These are phyloP conservation scores for Maccullochella peelii DNA, from an alignment of 2,113 vertebrate species.

Conservation along the genomic window DNA sequence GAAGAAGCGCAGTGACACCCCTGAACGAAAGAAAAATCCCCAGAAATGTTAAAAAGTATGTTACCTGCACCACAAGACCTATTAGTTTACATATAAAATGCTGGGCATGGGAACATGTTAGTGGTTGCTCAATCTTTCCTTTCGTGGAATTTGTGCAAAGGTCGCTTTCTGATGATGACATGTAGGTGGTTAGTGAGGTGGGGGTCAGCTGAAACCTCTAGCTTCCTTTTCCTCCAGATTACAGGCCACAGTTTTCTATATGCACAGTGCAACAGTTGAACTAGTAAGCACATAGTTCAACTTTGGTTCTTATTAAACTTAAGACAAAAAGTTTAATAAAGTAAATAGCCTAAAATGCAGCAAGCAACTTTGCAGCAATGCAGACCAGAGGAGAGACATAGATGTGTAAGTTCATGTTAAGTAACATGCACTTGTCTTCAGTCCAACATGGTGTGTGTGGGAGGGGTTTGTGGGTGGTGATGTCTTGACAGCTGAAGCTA, in stretches of 20 bases:
- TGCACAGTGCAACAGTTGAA: background rate
- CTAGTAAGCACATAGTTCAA: background rate
- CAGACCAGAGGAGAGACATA: background rate
- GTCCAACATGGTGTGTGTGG: slow-evolving; percentile 18
- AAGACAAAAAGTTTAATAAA: accelerated
- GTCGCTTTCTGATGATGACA: background rate
- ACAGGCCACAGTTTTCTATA: background rate
- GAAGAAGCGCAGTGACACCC: background rate
- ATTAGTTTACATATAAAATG: background rate
- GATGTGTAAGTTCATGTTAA: slow-evolving; percentile 1
- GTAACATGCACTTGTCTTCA: background rate
- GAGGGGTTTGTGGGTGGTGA: slow-evolving; percentile 57
- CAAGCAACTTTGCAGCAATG: background rate
- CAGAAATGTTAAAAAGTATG: too few relatives aligned
- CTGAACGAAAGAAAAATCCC: background rate
- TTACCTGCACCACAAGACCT: background rate
- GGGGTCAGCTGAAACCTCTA: slow-evolving; percentile 54
- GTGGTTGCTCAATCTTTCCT: slow-evolving; percentile 23
- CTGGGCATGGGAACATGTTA: background rate
- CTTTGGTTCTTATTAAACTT: too few relatives aligned
- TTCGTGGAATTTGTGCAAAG: slow-evolving; percentile 41
- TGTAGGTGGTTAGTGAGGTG: slow-evolving; percentile 27
- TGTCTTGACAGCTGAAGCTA: slow-evolving; percentile 28
- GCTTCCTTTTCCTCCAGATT: slow-evolving; percentile 19
- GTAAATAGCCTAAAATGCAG: background rate